These are phyloP conservation scores for Marmota flaviventris DNA, from an alignment of 2,113 vertebrate species.

Conservation along the genomic window DNA sequence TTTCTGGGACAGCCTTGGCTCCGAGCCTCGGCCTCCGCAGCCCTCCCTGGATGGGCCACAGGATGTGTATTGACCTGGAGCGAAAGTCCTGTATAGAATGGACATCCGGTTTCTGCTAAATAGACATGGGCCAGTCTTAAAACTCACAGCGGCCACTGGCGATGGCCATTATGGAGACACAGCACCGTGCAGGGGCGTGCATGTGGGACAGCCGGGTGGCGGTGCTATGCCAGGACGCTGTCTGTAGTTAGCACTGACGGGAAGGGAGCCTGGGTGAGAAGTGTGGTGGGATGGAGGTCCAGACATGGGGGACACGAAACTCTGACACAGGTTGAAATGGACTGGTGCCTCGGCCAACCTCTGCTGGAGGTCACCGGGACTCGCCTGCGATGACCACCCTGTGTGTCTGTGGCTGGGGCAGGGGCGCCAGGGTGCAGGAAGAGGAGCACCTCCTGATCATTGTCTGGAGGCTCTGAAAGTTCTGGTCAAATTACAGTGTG, in stretches of 20 bases:
- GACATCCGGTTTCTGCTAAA: not conserved
- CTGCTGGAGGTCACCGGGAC: accelerated
- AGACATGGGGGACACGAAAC: not conserved
- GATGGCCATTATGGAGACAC: not conserved
- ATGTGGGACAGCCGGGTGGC: no score
- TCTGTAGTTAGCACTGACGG: not conserved
- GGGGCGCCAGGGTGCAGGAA: no score
- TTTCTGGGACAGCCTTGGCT: not conserved
- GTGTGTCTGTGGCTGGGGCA: no score
- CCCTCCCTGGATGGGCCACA: not conserved
- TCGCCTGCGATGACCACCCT: not conserved
- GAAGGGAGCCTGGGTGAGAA: not conserved
- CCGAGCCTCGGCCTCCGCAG: not conserved
- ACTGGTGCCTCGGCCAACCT: accelerated
- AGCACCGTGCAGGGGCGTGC: not conserved
- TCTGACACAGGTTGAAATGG: not conserved
- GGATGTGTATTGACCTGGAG: not conserved
- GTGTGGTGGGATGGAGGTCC: not conserved
- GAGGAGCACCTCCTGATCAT: no score
- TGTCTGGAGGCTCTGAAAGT: no score
- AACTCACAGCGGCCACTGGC: not conserved
- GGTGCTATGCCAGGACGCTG: no score
- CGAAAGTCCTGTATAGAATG: no score
- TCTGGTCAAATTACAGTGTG: no score
- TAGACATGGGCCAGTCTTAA: not conserved